Base-by-base conservation (phyloP, 2,113 vertebrate genomes). In the Psettodes erumei region DNA sequence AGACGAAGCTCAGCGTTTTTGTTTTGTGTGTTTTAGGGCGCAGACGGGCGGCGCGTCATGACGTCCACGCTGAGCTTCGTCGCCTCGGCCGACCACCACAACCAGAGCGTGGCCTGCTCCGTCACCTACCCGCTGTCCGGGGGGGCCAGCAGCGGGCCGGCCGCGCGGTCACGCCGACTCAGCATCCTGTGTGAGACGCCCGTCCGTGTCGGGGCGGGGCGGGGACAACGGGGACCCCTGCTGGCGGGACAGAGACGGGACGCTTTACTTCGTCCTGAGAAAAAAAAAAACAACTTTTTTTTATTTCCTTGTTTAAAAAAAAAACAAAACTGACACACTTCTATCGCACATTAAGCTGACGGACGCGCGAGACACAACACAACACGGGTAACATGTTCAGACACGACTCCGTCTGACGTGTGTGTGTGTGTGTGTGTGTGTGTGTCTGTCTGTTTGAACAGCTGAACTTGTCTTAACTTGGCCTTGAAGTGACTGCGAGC, bases 11-110 rank as follows among this genome's bases (percentile, higher is more conserved):
- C n/a, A n/a, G n/a, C n/a, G n/a, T n/a, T n/a, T n/a, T n/a, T n/a
- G n/a, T 42, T 16, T 0, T 18, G 5, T 43, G 18, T 32, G 32
- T 23, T 27, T 27, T 1, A 56, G 70, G 42, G 9, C 11, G 0
- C 13, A 21, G 54, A 74, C 3, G 45, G 71, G 13, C 63, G 35
- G 68, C 64, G 1, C 38, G 37, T 2, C 23, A 5, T 86, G 75
- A 68, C 15, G 1, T 85, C 83, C 68, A 68, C 69, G 0, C 11
- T 84, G 81, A 75, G 28, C 15, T 86, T 87, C 60, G 37, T 12
- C 0, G 68, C 73, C n/a, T 64, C 75, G 4, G 63, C 74, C 5
- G 9, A 25, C 5, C 65, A 59, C 28, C 71, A 84, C 69, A 66
- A 27, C 12, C 51, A 55, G 63, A 75, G 3, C 13, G 1, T 87